Evolutionary conservation across 2,888 invertebrate genomes (phyloP), one percentile per base, ranked within the genome.

Genomic region (Actias luna): DNA sequence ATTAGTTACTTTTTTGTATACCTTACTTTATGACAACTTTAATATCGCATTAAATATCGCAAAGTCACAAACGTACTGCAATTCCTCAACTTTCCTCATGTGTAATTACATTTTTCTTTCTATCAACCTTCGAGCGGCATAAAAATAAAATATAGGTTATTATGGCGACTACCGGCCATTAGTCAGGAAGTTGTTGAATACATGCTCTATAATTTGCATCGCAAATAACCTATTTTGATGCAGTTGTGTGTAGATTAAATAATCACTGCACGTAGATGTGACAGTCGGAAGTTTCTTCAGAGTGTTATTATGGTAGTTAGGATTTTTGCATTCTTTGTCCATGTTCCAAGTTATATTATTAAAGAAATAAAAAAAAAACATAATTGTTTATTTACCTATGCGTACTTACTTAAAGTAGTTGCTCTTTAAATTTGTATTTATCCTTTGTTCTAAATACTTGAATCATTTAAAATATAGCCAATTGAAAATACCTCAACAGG

Each of bases 111-210:
- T 39, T 42, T 78, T 83, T 79, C 75, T 79, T 76, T 74, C 77
- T 73, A 78, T 68, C 68, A 70, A 72, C 69, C 73, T 78, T 66
- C 68, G 69, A 80, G 79, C 75, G 80, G 80, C 76, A 77, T 81
- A 77, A 82, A 78, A 78, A 73, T 80, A 75, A 78, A 79, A 79
- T 83, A 79, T 82, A 78, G 76, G 79, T 80, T 73, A 81, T 82
- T 84, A 82, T 68, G 72, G 73, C 70, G 63, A 59, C 59, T 59
- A 71, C 66, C 67, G 71, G 75, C 71, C 72, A 25, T 50, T 50
- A 50, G 69, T 69, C 71, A 73, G 72, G 69, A 74, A 73, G 74
- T 77, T 67, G 60, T 64, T 67, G 67, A 64, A 63, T 64, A 72
- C 69, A 69, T 72, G 67, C 65, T 65, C 66, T 59, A 70, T 70